Conservation (phyloP, 2,797 vertebrate species). For the Phataginus tricuspis region DNA sequence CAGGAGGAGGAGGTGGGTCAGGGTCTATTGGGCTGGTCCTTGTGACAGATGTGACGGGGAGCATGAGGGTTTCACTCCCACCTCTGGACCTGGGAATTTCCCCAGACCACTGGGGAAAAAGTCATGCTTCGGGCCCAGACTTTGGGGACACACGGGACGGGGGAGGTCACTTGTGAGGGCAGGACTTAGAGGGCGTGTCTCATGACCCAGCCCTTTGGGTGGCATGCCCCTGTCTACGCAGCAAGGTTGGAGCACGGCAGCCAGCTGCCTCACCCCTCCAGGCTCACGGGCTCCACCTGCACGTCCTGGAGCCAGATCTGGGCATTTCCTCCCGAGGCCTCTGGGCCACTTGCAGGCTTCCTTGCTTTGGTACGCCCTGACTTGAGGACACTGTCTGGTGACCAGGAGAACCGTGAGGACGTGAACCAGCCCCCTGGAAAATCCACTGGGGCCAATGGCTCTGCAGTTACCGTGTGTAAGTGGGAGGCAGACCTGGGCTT, state of each 20-base stretch:
- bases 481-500: not conserved
- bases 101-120: not conserved
- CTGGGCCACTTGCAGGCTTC: not conserved
- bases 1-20: not conserved
- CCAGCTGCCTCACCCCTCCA: not conserved
- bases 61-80: too few relatives aligned
- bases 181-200: not conserved
- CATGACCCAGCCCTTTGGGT: not conserved
- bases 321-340: not conserved
- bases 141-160: not conserved
- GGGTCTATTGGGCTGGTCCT: too few relatives aligned
- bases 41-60: not conserved
- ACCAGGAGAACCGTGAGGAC: not conserved
- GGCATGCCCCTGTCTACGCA: not conserved
- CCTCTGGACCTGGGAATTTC: not conserved
- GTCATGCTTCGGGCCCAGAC: not conserved
- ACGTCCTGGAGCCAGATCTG: not conserved
- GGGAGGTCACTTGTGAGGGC: not conserved
- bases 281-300: too few relatives aligned
- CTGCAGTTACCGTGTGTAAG: fast-evolving
- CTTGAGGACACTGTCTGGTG: not conserved
- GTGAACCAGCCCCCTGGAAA: not conserved
- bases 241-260: not conserved
- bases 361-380: not conserved
- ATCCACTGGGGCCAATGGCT: not conserved